Conservation (phyloP, 2,888 invertebrate genomes). For the Meganola albula region DNA sequence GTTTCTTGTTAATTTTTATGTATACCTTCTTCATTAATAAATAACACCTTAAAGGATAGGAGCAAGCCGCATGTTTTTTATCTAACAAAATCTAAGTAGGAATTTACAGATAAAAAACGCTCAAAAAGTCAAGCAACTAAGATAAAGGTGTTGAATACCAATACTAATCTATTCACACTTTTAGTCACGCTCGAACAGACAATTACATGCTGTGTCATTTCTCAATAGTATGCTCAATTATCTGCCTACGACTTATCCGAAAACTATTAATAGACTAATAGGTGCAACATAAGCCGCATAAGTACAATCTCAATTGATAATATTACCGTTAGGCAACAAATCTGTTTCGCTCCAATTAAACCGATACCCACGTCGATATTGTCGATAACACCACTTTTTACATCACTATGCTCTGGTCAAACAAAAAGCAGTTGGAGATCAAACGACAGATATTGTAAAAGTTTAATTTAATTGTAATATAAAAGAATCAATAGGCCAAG, state of each 20-base stretch:
- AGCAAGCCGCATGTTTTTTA: background rate
- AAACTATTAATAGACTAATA: background rate
- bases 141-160: too few relatives aligned
- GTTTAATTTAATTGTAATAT: background rate
- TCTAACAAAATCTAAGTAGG: too few relatives aligned
- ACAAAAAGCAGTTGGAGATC: constrained; percentile 2
- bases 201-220: constrained; percentile 6
- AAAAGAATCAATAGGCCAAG: constrained; percentile 20
- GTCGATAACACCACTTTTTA: constrained; percentile 2
- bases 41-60: too few relatives aligned
- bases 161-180: constrained; percentile 2
- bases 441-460: background rate
- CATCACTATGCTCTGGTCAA: background rate
- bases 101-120: too few relatives aligned
- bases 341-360: constrained; percentile 3
- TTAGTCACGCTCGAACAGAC: constrained; percentile 6
- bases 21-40: too few relatives aligned
- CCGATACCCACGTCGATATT: too few relatives aligned
- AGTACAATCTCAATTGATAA: constrained; percentile 9
- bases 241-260: constrained; percentile 7
- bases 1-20: too few relatives aligned
- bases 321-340: constrained; percentile 1
- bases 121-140: too few relatives aligned
- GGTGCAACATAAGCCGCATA: too few relatives aligned
- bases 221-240: constrained; percentile 9